Evolutionary conservation across 2,797 vertebrate genomes (phyloP).

Genomic region (Jordanella pulchra): DNA sequence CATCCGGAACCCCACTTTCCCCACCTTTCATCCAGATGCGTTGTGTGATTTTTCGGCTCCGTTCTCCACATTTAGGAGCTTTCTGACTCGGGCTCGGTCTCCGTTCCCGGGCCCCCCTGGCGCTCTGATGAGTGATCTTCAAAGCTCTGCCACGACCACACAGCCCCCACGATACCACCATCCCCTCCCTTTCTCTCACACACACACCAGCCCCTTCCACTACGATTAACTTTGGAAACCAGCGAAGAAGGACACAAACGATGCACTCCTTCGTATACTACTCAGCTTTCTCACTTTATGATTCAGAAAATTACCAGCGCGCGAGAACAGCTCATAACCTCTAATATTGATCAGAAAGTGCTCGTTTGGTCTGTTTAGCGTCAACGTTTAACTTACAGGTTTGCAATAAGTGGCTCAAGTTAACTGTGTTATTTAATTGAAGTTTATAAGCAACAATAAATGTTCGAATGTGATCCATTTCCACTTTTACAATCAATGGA

Average conservation of each 20-base stretch:
- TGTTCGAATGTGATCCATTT: background rate
- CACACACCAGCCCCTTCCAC: slow-evolving; percentile 65
- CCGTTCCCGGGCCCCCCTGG: slow-evolving; percentile 68
- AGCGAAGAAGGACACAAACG: slow-evolving; percentile 62
- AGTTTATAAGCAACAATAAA: background rate
- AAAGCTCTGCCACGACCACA: slow-evolving; percentile 81
- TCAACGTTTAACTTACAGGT: background rate
- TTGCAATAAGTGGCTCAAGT: background rate
- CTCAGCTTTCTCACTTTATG: slow-evolving; percentile 1
- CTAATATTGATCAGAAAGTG: background rate
- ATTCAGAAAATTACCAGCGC: slow-evolving; percentile 25
- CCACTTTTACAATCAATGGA: background rate
- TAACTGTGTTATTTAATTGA: background rate
- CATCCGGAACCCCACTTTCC: slow-evolving; percentile 40
- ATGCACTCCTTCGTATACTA: slow-evolving; percentile 14
- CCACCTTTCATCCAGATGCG: slow-evolving; percentile 65
- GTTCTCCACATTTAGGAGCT: slow-evolving; percentile 60
- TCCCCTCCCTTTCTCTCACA: slow-evolving; percentile 33
- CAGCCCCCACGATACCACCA: slow-evolving; percentile 48
- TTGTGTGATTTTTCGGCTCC: slow-evolving; percentile 55
- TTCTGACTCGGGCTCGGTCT: slow-evolving; percentile 64
- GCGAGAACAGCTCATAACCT: background rate
- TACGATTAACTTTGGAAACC: slow-evolving; percentile 73
- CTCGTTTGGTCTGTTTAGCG: background rate
- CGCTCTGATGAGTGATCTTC: slow-evolving; percentile 82